Evolutionary conservation across 2,113 vertebrate genomes (phyloP).

Genomic region (Taxidea taxus): DNA sequence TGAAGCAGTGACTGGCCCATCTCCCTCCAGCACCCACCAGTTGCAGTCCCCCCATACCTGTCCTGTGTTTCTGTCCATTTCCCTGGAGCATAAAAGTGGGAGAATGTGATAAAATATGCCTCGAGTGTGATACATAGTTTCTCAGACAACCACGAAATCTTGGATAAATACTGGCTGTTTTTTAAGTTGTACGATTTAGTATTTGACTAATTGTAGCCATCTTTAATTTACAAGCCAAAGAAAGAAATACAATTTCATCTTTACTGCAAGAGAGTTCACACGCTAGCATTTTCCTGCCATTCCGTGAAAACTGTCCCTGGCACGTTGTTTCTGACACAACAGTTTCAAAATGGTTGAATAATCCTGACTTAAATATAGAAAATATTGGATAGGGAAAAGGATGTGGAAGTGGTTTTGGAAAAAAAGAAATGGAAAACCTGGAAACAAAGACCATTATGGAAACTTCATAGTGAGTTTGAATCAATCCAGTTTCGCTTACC

Average conservation of each 20-base stretch:
- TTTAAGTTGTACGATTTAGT: background rate
- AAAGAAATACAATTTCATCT: background rate
- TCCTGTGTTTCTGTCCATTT: background rate
- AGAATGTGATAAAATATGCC: background rate
- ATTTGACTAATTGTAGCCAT: background rate
- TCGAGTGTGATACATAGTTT: background rate
- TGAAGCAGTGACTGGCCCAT: background rate
- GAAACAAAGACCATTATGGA: background rate
- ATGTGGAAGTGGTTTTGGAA: background rate
- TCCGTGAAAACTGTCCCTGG: background rate
- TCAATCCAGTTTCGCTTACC: background rate
- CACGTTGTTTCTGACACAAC: background rate
- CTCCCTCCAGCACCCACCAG: too few relatives aligned
- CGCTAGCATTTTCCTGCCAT: background rate
- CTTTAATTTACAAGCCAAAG: background rate
- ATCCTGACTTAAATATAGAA: background rate
- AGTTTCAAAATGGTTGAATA: background rate
- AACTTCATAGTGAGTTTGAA: background rate
- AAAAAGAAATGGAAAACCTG: background rate
- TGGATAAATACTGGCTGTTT: background rate
- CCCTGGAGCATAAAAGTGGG: background rate
- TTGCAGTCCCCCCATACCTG: background rate
- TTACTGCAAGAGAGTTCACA: background rate
- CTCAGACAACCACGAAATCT: background rate
- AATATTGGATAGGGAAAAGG: background rate